A percentile compares a stretch with the other conserved stretches of the same genome.
Conservation (phyloP, 2,888 invertebrate species). For the Amaurobius ferox region DNA sequence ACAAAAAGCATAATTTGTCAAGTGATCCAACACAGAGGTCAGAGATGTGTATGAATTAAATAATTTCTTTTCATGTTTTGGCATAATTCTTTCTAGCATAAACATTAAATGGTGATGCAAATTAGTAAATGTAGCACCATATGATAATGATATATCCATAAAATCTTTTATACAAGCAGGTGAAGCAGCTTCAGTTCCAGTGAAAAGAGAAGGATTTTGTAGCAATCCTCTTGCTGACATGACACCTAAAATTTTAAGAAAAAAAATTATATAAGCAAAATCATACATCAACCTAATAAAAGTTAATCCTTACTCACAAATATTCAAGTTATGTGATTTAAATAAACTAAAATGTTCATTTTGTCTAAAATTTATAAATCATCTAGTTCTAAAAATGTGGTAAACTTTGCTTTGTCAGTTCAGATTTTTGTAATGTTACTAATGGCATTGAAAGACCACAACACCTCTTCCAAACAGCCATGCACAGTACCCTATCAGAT, state of each 20-base stretch:
- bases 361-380: too few species aligned
- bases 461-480: too few species aligned
- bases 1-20: conserved; percentile 78
- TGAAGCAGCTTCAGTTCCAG: conserved; percentile 81
- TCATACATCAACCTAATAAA: too few species aligned
- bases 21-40: conserved; percentile 84
- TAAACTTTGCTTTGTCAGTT: too few species aligned
- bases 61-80: conserved; percentile 84
- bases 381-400: too few species aligned
- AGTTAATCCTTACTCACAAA: too few species aligned
- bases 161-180: conserved; percentile 79
- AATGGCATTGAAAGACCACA: too few species aligned
- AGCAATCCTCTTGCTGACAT: conserved; percentile 96
- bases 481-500: too few species aligned
- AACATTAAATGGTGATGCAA: conserved; percentile 98
- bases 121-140: conserved; percentile 86
- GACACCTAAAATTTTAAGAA: conserved; percentile 80
- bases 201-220: conserved; percentile 92
- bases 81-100: conserved; percentile 91
- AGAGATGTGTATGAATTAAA: conserved; percentile 88
- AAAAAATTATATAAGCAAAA: conserved; percentile 18
- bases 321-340: too few species aligned
- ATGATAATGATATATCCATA: conserved; percentile 80
- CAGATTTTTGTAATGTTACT: too few species aligned
- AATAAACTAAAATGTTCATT: too few species aligned